Conservation (phyloP, 2,888 invertebrate genomes). For the Apamea anceps region DNA sequence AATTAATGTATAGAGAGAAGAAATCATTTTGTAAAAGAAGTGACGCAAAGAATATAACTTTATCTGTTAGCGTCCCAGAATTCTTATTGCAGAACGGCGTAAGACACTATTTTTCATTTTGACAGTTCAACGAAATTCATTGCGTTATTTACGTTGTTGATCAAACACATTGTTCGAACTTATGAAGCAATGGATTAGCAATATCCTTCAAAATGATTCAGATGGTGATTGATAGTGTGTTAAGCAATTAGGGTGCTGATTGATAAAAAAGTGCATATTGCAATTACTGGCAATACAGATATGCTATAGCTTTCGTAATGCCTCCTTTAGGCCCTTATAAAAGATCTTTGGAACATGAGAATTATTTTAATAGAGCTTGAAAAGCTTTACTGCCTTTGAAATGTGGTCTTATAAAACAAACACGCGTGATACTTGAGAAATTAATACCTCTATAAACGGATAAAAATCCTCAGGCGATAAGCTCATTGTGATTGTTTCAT, state of each 20-base stretch:
- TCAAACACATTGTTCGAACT: no score
- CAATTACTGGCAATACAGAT: no score
- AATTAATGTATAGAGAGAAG: neutral
- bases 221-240: no score
- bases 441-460: conserved; percentile 31
- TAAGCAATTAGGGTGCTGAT: no score
- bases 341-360: neutral
- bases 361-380: conserved; percentile 1
- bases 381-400: neutral
- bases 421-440: conserved; percentile 14
- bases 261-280: neutral
- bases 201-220: no score
- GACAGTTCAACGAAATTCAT: no score
- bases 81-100: neutral
- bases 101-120: no score
- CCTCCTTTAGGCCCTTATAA: neutral
- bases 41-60: no score
- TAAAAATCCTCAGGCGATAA: conserved; percentile 24
- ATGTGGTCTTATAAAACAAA: conserved; percentile 11
- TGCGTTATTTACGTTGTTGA: no score
- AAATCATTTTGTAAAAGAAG: neutral
- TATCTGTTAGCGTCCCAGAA: neutral
- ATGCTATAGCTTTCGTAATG: neutral
- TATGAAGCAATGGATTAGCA: no score
- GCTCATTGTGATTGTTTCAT: conserved; percentile 47